Base-by-base conservation (phyloP, 2,113 vertebrate species). In the Clarias gariepinus region DNA sequence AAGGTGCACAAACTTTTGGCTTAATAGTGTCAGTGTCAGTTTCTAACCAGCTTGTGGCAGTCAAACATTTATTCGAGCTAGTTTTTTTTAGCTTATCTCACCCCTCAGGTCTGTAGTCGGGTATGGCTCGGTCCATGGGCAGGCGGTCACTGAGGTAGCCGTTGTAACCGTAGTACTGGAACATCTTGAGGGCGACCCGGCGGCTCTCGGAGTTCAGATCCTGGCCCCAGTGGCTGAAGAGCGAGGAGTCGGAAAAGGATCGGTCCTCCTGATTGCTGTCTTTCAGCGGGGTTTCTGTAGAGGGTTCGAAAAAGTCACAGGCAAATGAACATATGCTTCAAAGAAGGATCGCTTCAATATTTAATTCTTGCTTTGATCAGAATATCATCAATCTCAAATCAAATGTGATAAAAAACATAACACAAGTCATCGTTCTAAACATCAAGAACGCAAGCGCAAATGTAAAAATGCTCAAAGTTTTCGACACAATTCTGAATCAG, bases 111-210 rank as follows among this genome's bases (percentile, higher is more conserved):
- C 98, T 95, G 68, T 98, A 96, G 94, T 99, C 98, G 0, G 98
- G 96, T 86, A 98, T 95, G 15, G 96, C 84, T 87, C 98, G 93
- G 93, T 98, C 95, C 58, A 98, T 94, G 0, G 98, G 95, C 86
- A 99, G 94, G 60, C 97, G 97, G 90, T 99, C 98, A 11, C 98
- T 99, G 94, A 99, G 97, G 95, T 99, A 99, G 87, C 97, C 96
- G 0, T 99, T 99, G 93, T 99, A 99, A 88, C 98, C 98, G 0
- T 99, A 99, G 92, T 98, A 99, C 93, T 99, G 98, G 93, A 99
- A 99, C 89, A 97, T 97, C 88, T 98, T 99, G 55, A 98, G 95
- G 0, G 98, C 98, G 16, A 96, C 82, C 2, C 97, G 94, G 13
- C 96, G 93, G 83, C 95, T 95, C 87, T 99, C 97, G 0, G 98